Evolutionary conservation across 1,140 invertebrate genomes (phyloP).

Genomic region (Hycleus cichorii): DNA sequence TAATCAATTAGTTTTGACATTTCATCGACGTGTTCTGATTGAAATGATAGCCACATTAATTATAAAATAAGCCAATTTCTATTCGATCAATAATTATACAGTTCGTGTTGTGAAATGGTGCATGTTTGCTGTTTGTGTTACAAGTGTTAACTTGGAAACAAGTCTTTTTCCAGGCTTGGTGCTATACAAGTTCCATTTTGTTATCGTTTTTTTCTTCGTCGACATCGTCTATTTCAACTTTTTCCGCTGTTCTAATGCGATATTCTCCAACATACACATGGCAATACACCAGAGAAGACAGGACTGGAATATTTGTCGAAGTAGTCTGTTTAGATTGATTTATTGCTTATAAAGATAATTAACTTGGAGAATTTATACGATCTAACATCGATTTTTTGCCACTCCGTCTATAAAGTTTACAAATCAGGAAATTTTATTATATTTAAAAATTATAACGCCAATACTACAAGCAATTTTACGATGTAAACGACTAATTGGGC

Average conservation of each 20-base stretch:
- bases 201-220: not conserved
- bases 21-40: not conserved
- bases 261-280: not conserved
- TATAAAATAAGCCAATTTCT: no score
- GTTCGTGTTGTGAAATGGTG: no score
- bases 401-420: no score
- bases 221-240: not conserved
- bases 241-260: not conserved
- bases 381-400: no score
- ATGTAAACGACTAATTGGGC: no score
- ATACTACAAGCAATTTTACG: no score
- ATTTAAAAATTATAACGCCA: no score
- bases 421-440: no score
- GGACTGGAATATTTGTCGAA: constrained; percentile 5
- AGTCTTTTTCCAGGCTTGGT: constrained; percentile 5
- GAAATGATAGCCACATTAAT: not conserved
- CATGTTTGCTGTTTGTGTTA: constrained; percentile 12
- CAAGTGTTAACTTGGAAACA: constrained; percentile 10
- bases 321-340: constrained; percentile 12
- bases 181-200: constrained; percentile 6
- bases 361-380: no score
- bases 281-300: no score
- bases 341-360: not conserved
- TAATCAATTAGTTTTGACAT: no score
- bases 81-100: no score